Evolutionary conservation across 2,888 invertebrate genomes (phyloP), one percentile per base, ranked within the genome.

Genomic region (Hypselothyrea guttata): DNA sequence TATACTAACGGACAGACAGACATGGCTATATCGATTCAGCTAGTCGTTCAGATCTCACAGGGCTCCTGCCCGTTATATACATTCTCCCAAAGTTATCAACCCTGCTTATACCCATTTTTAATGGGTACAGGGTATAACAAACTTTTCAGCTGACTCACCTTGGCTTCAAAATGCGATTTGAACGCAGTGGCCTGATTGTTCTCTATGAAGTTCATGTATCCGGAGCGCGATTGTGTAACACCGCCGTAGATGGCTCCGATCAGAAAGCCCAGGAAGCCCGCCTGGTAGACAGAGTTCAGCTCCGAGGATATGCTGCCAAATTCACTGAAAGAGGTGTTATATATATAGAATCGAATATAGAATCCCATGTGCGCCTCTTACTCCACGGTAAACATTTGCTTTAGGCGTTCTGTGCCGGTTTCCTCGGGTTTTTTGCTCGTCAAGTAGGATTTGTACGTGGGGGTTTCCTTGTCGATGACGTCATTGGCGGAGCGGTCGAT

Each of bases 161-260:
- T 94, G 2, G 95, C 95, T 48, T 94, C 92, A 5, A 92, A 86
- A 62, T 93, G 93, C 46, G 92, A 92, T 45, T 89, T 90, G 87
- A 93, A 95, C 45, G 91, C 91, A 2, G 95, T 93, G 7, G 95
- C 95, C 90, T 95, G 92, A 89, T 95, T 95, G 66, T 91, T 94
- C 86, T 93, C 93, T 87, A 95, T 92, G 74, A 95, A 95, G 75
- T 93, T 91, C 35, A 93, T 65, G 77, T 94, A 94, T 1, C 94
- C 92, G 2, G 86, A 84, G 71, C 92, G 91, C 8, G 94, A 93
- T 69, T 91, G 89, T 1, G 91, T 86, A 77, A 94, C 90, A 18
- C 95, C 95, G 47, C 95, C 95, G 81, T 93, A 91, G 37, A 92
- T 69, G 0, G 91, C 93, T 11, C 95, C 96, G 15, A 93, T 55